Evolutionary conservation across 1,140 invertebrate species (phyloP), one percentile per base, ranked within the genome.

Genomic region (Triops cancriformis): DNA sequence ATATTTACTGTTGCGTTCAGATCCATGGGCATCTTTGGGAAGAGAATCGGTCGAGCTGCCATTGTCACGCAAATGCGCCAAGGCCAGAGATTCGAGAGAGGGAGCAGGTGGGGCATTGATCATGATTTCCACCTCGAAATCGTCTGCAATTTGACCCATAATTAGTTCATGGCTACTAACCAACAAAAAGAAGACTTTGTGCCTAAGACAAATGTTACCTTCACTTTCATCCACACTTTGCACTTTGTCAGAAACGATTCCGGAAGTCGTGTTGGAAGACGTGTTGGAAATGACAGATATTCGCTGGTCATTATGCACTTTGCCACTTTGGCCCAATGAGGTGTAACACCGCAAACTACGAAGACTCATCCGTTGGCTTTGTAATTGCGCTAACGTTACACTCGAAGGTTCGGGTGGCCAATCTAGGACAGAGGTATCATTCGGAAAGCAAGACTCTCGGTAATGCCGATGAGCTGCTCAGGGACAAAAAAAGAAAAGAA

Each of bases 261-360:
- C 95, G 7, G 94, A 96, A 3, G 95, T 97, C 45, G 95, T 97
- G 82, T 96, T 97, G 4, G 95, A 97, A 79, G 94, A 96, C 43
- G 93, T 94, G 82, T 89, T 93, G 73, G 94, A 96, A 82, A 97
- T 94, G 14, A 97, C 92, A 26, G 95, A 97, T 82, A 94, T 92
- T 79, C 94, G 87, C 83, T 95, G 93, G 84, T 94, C 93, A 23
- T 73, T 73, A 72, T 73, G 77, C 64, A 43, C 51, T 78, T 75
- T 27, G 28, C 77, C 64, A 18, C 41, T 41, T 51, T 78, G 74
- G 74, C 73, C 26, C 78, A 80, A 43, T 6, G 72, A 45, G 7
- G 42, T 73, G 77, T 73, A 78, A 6, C 77, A 72, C 7, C 77
- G 77, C 41, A 78, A 78, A 73, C 45, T 76, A 26, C 74, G 51